A percentile compares a stretch with the other conserved stretches of the same genome.
phyloP scores from a whole-genome alignment of 2,113 vertebrate species.

The Elaphurus davidianus region DNA sequence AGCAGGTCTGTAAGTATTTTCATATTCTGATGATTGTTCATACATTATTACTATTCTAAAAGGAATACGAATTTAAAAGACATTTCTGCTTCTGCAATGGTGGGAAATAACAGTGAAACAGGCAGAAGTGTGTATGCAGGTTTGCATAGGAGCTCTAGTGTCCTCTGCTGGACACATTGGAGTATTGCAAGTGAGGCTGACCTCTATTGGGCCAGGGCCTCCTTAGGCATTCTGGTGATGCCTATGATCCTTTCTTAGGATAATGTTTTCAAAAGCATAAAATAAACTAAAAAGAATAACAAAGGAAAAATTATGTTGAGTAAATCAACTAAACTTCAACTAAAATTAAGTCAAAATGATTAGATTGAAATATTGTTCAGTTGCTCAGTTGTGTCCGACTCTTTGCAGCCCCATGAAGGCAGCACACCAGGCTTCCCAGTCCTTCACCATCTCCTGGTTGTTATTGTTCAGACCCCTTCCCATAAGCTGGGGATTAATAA shows the following conservation, averaged over 20 bases:
- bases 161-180: background rate
- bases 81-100: background rate
- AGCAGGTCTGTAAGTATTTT: background rate
- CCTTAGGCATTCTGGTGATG: background rate
- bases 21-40: background rate
- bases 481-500: background rate
- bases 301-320: background rate
- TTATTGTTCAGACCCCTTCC: background rate
- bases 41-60: slow-evolving; percentile 27
- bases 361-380: background rate
- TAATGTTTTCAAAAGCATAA: background rate
- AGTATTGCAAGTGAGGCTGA: background rate
- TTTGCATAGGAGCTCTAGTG: slow-evolving; percentile 12
- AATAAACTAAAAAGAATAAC: background rate
- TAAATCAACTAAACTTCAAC: background rate
- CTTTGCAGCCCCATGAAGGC: background rate
- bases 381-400: background rate
- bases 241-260: background rate
- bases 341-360: background rate
- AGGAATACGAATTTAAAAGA: slow-evolving; percentile 24
- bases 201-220: fast-evolving
- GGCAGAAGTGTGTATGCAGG: background rate
- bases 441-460: background rate
- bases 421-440: background rate
- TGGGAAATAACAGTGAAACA: background rate